phyloP scores from a whole-genome alignment of 1,140 invertebrate genomes.

The Belonocnema kinseyi region DNA sequence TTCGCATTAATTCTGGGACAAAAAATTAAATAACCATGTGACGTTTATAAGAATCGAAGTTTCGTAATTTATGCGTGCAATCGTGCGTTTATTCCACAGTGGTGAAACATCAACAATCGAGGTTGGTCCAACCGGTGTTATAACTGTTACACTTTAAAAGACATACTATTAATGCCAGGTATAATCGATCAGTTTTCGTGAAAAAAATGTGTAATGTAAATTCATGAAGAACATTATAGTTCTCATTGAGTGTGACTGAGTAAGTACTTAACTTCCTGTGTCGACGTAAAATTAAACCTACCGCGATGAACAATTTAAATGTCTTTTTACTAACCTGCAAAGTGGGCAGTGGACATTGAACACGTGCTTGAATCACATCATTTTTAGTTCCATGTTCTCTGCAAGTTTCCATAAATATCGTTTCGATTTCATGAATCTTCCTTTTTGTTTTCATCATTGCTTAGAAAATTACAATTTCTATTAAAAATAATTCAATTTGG shows the following conservation, averaged over 20 bases:
- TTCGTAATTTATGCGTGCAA: constrained; percentile 28
- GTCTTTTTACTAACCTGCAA: background rate
- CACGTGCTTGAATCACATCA: background rate
- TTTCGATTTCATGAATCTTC: no score
- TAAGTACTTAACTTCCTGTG: background rate
- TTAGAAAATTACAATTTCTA: no score
- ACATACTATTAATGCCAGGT: background rate
- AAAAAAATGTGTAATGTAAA: background rate
- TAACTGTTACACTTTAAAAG: background rate
- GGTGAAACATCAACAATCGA: background rate
- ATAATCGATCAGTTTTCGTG: background rate
- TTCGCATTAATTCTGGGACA: background rate
- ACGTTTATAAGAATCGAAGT: background rate
- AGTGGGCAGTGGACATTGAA: background rate
- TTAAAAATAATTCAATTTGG: no score
- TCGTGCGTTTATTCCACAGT: constrained; percentile 13
- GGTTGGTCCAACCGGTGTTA: background rate
- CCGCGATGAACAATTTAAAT: constrained; percentile 16
- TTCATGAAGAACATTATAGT: background rate
- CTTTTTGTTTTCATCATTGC: no score
- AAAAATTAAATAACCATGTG: constrained; percentile 16
- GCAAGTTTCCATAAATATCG: no score
- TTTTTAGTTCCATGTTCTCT: background rate
- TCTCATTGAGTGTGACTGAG: constrained; percentile 9
- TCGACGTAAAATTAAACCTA: constrained; percentile 7